Evolutionary conservation across 2,888 invertebrate species (phyloP), one percentile per base, ranked within the genome.

Genomic region (Abscondita cerata): DNA sequence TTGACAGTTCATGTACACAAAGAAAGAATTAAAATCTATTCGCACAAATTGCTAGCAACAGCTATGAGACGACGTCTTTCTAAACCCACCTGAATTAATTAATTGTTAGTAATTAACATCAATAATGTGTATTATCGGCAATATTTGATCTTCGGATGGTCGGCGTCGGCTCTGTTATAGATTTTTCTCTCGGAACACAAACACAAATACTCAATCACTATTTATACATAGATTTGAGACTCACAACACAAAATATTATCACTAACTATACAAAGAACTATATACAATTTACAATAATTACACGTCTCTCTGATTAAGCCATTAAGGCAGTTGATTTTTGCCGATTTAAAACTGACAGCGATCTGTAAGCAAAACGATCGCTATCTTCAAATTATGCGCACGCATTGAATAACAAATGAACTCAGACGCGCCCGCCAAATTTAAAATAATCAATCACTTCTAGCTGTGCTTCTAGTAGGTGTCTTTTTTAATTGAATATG

Each of bases 231-330:
- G 75, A 72, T 69, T 61, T 60, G 62, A 62, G 64, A 72, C 72
- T 76, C 79, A 79, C 79, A 80, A 80, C 80, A 80, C 79, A 79
- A 86, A 86, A 86, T 86, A 86, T 86, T 86, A 86, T 83, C 84
- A 87, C 87, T 87, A 87, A 86, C 87, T 88, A 84, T 87, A 87
- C 87, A 87, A 84, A 81, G 82, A 83, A 85, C 87, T 87, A 88
- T 87, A 85, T 88, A 88, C 87, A 87, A 87, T 86, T 84, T 86
- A 86, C 86, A 86, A 83, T 84, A 85, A 83, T 83, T 83, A 85
- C 83, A 84, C 82, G 83, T 84, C 83, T 82, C 81, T 80, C 82
- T 82, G 80, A 81, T 87, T 87, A 87, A 82, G 86, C 86, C 87
- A 87, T 87, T 85, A 85, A 87, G 83, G 84, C 83, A 80, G 82